phyloP scores from a whole-genome alignment of 2,888 invertebrate species.

The Stenodera caucasica region DNA sequence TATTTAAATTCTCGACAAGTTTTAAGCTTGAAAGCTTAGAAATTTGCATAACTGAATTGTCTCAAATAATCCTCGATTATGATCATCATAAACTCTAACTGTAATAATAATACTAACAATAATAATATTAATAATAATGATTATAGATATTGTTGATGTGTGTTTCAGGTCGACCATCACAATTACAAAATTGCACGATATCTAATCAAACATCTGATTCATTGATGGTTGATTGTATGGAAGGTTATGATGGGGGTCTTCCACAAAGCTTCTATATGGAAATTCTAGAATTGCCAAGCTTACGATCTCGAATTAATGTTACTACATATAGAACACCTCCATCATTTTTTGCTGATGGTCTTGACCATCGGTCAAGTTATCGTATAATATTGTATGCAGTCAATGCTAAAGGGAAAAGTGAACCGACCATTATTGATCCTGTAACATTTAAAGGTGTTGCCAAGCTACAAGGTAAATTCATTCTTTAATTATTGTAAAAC shows the following conservation, averaged over 20 bases:
- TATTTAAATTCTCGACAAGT: not conserved
- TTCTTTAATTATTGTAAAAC: not conserved
- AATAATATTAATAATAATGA: not conserved
- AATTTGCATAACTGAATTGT: slow-evolving; percentile 4
- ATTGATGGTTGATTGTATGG: slow-evolving; percentile 81
- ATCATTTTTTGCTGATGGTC: slow-evolving; percentile 67
- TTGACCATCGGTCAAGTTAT: slow-evolving; percentile 75
- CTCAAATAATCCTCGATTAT: not conserved
- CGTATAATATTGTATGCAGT: slow-evolving; percentile 81
- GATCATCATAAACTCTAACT: not conserved
- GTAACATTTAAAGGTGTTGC: slow-evolving; percentile 85
- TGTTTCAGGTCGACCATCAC: slow-evolving; percentile 79
- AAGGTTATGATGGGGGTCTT: slow-evolving; percentile 85
- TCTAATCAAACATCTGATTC: slow-evolving; percentile 85
- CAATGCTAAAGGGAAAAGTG: slow-evolving; percentile 86
- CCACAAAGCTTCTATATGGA: slow-evolving; percentile 86
- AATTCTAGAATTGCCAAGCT: slow-evolving; percentile 70
- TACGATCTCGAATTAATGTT: slow-evolving; percentile 65
- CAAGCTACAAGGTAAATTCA: slow-evolving; percentile 75
- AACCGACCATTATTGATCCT: slow-evolving; percentile 79
- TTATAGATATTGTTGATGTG: not conserved
- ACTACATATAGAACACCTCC: slow-evolving; percentile 65
- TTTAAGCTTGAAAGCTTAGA: not conserved
- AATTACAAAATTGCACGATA: slow-evolving; percentile 85
- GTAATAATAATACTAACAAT: not conserved